Percentiles rank a stretch among this genome's conserved stretches.
Evolutionary conservation across 92 coral and sea anemone species (phyloP).

Genomic region (Phenganax stokvisi): DNA sequence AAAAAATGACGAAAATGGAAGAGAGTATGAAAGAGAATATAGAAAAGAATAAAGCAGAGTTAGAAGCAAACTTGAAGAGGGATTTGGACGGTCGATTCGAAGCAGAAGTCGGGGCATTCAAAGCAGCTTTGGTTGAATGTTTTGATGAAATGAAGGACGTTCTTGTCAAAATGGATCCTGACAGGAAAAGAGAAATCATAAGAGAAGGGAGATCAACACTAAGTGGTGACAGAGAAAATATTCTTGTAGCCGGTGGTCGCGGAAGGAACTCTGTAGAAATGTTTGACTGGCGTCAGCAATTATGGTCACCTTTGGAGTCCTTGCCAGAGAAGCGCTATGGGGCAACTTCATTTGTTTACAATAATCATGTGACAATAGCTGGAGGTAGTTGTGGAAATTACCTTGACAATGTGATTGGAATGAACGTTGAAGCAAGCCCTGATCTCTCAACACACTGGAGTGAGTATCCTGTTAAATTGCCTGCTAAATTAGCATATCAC

Average conservation of each 20-base stretch:
- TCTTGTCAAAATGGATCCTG: too few relatives aligned
- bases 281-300: conserved; percentile 11
- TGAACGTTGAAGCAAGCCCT: not conserved
- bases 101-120: too few relatives aligned
- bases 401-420: conserved; percentile 2
- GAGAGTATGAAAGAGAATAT: too few relatives aligned
- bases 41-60: not conserved
- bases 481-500: not conserved
- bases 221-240: conserved; percentile 13
- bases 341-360: conserved; percentile 15
- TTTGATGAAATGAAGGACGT: too few relatives aligned
- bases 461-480: conserved; percentile 15
- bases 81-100: not conserved
- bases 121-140: too few relatives aligned
- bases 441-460: conserved; percentile 19
- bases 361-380: not conserved
- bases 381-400: not conserved
- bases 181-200: conserved; percentile 5
- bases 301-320: conserved; percentile 7
- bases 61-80: not conserved
- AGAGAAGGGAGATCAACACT: not conserved
- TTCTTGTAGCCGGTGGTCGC: not conserved
- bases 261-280: conserved; percentile 3
- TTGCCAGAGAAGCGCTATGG: not conserved
- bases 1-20: not conserved